A percentile compares a stretch with the other conserved stretches of the same genome.
phyloP scores from a whole-genome alignment of 2,113 vertebrate genomes.

The Gallinago paraguaiae region DNA sequence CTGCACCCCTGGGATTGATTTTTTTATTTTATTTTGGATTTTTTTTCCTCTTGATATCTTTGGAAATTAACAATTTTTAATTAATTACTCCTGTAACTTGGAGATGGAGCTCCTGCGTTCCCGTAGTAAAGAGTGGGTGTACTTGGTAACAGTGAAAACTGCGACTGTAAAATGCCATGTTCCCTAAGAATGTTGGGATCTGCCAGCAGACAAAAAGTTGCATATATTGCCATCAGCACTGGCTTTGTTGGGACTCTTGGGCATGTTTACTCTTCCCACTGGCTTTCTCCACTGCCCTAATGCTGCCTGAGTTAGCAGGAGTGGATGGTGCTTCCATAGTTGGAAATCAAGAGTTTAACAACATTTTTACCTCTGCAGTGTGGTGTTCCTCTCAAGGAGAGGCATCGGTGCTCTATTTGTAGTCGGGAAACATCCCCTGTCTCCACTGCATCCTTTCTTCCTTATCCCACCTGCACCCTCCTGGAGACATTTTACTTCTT shows the following conservation, averaged over 20 bases:
- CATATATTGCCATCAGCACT: not conserved
- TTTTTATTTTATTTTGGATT: not conserved
- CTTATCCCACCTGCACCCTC: not conserved
- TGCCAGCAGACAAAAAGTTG: not conserved
- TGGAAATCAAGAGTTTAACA: not conserved
- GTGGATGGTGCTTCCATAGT: not conserved
- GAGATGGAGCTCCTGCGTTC: not conserved
- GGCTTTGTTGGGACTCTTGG: not conserved
- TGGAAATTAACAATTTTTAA: not conserved
- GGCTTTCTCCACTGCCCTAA: not conserved
- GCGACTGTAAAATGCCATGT: not conserved
- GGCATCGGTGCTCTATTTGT: rapidly evolving
- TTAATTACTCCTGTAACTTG: not conserved
- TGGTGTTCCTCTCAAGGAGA: not conserved
- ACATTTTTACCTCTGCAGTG: not conserved
- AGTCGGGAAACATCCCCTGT: not conserved
- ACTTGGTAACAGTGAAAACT: not conserved
- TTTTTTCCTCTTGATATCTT: not conserved
- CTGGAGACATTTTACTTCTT: not conserved
- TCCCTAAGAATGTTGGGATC: not conserved
- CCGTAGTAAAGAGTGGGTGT: not conserved
- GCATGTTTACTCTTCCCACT: not conserved
- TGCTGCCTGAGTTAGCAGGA: not conserved
- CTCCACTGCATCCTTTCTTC: not conserved
- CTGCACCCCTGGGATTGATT: not conserved